Conservation (phyloP, 2,113 vertebrate species). For the Anas platyrhynchos region DNA sequence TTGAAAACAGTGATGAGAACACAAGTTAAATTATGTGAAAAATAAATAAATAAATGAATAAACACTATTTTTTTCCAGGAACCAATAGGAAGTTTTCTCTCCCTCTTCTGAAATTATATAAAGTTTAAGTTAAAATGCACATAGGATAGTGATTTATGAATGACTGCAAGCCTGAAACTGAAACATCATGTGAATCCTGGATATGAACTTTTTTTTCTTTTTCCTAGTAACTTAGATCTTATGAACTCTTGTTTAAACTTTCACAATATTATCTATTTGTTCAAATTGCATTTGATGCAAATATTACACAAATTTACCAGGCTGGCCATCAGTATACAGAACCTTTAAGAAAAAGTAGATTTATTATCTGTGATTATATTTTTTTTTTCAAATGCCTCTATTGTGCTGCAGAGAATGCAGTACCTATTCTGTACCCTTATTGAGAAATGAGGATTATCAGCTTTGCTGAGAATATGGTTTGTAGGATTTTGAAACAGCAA, state of each 20-base stretch:
- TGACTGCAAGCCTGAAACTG: neutral
- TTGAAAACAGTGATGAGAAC: neutral
- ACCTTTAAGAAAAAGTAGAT: neutral
- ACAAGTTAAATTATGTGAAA: neutral
- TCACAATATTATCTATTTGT: neutral
- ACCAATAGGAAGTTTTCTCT: neutral
- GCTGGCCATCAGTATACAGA: neutral
- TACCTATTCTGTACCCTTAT: neutral
- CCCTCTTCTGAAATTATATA: neutral
- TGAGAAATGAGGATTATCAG: neutral
- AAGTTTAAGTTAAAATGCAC: neutral
- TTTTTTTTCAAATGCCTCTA: neutral
- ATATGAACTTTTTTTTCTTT: neutral
- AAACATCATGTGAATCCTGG: neutral
- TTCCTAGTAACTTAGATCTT: neutral
- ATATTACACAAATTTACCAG: rapidly evolving
- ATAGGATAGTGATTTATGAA: neutral
- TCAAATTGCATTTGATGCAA: neutral
- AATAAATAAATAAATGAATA: neutral
- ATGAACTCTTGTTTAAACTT: neutral
- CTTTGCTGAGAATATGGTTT: neutral
- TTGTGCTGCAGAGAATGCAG: neutral
- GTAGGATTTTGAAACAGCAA: neutral
- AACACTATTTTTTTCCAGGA: neutral
- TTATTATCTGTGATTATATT: neutral